A percentile compares a stretch with the other conserved stretches of the same genome.
Evolutionary conservation across 1,140 invertebrate genomes (phyloP).

Genomic region (Reticulitermes speratus): DNA sequence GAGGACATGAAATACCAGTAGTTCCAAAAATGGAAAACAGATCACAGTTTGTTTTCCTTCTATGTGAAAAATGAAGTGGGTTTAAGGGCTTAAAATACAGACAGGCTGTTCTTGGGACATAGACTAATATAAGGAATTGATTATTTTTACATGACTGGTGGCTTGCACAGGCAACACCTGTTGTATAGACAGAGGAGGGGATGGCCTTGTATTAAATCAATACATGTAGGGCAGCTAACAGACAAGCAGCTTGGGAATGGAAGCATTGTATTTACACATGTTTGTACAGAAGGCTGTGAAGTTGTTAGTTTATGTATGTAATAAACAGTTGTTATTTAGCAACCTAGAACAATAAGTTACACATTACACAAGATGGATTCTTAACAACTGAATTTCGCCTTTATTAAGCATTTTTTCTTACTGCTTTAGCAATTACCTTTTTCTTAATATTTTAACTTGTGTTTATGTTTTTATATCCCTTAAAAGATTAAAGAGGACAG

Average conservation of each 20-base stretch:
- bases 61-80: no score
- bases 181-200: background rate
- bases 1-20: no score
- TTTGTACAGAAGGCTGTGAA: slow-evolving; percentile 5
- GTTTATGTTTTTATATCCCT: background rate
- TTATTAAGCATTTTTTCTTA: background rate
- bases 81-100: no score
- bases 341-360: background rate
- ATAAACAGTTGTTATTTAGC: background rate
- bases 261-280: background rate
- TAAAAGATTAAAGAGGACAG: background rate
- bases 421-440: background rate
- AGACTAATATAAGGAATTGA: background rate
- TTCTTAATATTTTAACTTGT: background rate
- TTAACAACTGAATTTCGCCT: background rate
- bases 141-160: background rate
- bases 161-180: background rate
- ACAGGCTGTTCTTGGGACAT: background rate
- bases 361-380: background rate
- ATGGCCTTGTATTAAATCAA: slow-evolving; percentile 8
- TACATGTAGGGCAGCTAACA: background rate
- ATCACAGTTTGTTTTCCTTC: no score
- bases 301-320: background rate
- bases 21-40: no score
- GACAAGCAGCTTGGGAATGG: background rate